Percentiles rank a stretch among this genome's conserved stretches.
These are phyloP conservation scores for Arrhopalites spinosus DNA, from an alignment of 2,888 invertebrate species.

Conservation along the genomic window DNA sequence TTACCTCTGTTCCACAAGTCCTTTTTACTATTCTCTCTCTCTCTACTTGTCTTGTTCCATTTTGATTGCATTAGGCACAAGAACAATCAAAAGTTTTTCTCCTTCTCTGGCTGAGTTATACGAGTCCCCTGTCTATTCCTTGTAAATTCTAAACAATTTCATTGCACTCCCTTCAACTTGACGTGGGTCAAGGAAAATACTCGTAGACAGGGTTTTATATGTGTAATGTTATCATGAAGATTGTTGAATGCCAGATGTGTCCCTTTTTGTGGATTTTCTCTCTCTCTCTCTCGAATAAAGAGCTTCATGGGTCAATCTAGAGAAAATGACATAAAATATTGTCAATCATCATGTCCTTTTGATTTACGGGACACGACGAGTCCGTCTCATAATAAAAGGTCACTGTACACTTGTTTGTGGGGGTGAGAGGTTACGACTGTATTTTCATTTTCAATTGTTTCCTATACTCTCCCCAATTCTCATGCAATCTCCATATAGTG, in stretches of 20 bases:
- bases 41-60: no score
- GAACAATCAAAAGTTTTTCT: no score
- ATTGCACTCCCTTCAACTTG: background rate
- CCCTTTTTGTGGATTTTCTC: background rate
- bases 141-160: background rate
- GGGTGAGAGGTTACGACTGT: conserved; percentile 10
- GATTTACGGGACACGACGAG: conserved; percentile 24
- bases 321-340: conserved; percentile 27
- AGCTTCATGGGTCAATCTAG: background rate
- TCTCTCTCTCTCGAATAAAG: background rate
- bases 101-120: no score
- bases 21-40: no score
- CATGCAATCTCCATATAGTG: no score
- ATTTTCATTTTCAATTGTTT: no score
- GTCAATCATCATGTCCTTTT: conserved; percentile 29
- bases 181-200: background rate
- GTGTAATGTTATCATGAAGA: no score
- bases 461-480: no score
- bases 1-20: background rate
- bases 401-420: conserved; percentile 1
- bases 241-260: conserved; percentile 5
- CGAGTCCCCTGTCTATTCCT: background rate
- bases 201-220: no score
- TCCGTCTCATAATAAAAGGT: background rate
- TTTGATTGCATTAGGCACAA: no score